A percentile compares a stretch with the other conserved stretches of the same genome.
Evolutionary conservation across 2,888 invertebrate genomes (phyloP).

Genomic region (Terebella lapidaria): DNA sequence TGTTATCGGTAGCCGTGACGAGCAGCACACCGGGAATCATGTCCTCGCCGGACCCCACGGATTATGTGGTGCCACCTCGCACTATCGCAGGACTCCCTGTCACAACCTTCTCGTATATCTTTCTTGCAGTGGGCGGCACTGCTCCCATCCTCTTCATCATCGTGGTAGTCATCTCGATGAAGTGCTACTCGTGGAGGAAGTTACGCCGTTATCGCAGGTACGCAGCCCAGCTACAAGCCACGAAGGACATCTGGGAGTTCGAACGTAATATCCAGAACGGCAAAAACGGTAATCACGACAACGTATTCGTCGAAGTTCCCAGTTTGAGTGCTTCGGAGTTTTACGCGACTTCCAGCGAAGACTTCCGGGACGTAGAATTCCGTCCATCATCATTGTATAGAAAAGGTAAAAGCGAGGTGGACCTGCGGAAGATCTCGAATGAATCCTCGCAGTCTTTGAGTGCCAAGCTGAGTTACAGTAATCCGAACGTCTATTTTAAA

Average conservation of each 20-base stretch:
- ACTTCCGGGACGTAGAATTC: not conserved
- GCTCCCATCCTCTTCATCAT: slow-evolving; percentile 24
- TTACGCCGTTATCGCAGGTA: slow-evolving; percentile 5
- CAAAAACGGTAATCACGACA: not conserved
- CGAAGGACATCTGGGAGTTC: slow-evolving; percentile 14
- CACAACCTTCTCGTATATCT: slow-evolving; percentile 22
- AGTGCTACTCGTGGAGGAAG: slow-evolving; percentile 16
- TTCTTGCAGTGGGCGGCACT: slow-evolving; percentile 20
- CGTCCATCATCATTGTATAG: no score
- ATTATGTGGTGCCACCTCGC: slow-evolving; percentile 8
- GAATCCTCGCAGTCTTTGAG: not conserved
- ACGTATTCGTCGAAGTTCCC: not conserved
- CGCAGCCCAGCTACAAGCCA: not conserved
- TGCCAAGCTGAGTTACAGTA: slow-evolving; percentile 11
- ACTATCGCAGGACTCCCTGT: slow-evolving; percentile 22
- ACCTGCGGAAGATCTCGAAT: not conserved
- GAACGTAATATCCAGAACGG: slow-evolving; percentile 3
- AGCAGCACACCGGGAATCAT: no score
- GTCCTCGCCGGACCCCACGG: not conserved
- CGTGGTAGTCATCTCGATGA: slow-evolving; percentile 15
- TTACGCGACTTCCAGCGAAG: not conserved
- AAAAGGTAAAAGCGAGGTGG: not conserved
- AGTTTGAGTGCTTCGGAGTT: not conserved
- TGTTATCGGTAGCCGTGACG: no score
- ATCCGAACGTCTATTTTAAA: slow-evolving; percentile 23